Conservation (phyloP, 2,888 invertebrate genomes). For the Elegia similella region DNA sequence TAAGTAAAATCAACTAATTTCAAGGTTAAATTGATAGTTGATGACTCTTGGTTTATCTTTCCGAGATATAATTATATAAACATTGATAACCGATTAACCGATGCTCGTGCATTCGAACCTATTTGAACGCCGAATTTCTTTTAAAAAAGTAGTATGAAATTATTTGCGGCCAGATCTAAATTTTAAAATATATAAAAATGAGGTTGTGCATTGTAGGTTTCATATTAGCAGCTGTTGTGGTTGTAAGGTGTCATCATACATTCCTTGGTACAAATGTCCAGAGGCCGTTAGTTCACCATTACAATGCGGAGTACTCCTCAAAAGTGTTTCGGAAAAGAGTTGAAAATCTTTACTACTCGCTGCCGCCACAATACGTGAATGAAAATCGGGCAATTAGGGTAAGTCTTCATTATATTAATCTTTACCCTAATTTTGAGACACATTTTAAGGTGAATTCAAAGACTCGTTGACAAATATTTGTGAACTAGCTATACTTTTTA, state of each 20-base stretch:
- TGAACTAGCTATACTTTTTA: too few species aligned
- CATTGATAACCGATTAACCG: background rate
- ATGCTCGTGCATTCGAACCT: background rate
- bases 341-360: conserved; percentile 43
- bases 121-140: background rate
- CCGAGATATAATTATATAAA: background rate
- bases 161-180: background rate
- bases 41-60: background rate
- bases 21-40: background rate
- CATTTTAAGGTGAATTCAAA: too few species aligned
- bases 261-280: conserved; percentile 56
- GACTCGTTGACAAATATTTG: too few species aligned
- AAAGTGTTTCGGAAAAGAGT: conserved; percentile 50
- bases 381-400: conserved; percentile 49
- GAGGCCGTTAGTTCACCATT: conserved; percentile 44
- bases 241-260: conserved; percentile 49
- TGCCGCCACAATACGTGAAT: conserved; percentile 35
- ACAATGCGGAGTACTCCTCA: conserved; percentile 35
- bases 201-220: conserved; percentile 33
- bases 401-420: conserved; percentile 15
- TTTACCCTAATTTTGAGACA: background rate
- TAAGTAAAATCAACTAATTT: background rate
- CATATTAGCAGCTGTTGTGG: conserved; percentile 36
- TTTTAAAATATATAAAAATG: conserved; percentile 30
- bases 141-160: background rate